Evolutionary conservation across 2,113 vertebrate species (phyloP).

Genomic region (Nothocercus julius): DNA sequence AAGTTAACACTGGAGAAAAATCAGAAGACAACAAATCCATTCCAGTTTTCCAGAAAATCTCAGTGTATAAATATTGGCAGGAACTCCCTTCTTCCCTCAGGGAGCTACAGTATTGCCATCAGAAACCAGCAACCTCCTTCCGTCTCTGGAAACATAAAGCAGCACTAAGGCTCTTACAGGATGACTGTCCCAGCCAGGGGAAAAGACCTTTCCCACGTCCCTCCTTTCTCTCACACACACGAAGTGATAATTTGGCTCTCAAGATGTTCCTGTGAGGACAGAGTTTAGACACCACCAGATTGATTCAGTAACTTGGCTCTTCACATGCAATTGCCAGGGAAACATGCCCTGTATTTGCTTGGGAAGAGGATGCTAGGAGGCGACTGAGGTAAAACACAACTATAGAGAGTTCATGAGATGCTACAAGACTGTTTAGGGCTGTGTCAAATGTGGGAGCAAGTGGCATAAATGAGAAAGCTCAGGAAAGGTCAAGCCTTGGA

Average conservation of each 20-base stretch:
- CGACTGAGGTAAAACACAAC: not conserved
- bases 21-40: not conserved
- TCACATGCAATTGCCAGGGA: not conserved
- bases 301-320: not conserved
- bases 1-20: not conserved
- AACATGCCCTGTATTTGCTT: not conserved
- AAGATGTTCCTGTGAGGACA: not conserved
- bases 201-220: not conserved
- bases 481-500: conserved; percentile 34
- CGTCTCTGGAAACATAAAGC: not conserved
- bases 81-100: not conserved
- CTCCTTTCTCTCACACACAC: not conserved
- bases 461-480: conserved; percentile 29
- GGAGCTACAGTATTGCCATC: not conserved
- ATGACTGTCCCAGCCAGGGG: not conserved
- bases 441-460: conserved; percentile 7
- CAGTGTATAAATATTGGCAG: not conserved
- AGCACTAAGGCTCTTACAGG: not conserved
- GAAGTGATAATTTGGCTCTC: not conserved
- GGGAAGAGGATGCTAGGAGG: not conserved
- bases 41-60: not conserved
- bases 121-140: not conserved
- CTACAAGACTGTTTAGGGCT: not conserved
- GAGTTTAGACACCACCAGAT: not conserved
- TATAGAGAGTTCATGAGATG: not conserved